Percentiles rank a stretch among this genome's conserved stretches.
Evolutionary conservation across 37 sponge, comb jelly and placozoan species (phyloP).

Genomic region (Cladorhizidae sp.): DNA sequence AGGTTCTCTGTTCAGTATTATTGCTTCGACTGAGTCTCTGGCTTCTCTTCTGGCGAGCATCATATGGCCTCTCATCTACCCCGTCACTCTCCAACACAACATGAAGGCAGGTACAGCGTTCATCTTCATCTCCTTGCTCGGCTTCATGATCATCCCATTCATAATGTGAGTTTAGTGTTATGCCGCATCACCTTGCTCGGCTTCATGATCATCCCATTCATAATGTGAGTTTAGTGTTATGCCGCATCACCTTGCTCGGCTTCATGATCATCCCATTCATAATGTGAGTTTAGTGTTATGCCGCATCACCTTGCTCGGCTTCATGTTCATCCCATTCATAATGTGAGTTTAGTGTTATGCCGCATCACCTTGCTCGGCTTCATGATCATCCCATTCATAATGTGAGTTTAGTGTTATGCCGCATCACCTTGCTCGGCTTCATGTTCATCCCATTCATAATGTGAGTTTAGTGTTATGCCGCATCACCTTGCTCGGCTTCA

Average conservation of each 20-base stretch:
- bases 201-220: conserved; percentile 1
- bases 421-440: not conserved
- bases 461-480: no score
- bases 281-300: conserved; percentile 9
- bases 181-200: conserved; percentile 3
- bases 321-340: conserved; percentile 3
- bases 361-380: not conserved
- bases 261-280: conserved; percentile 6
- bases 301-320: not conserved
- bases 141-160: conserved; percentile 1
- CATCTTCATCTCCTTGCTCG: conserved; percentile 14
- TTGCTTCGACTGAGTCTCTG: conserved; percentile 12
- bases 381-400: not conserved
- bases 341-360: no score
- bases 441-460: conserved; percentile 1
- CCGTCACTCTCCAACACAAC: not conserved
- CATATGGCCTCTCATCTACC: conserved; percentile 7
- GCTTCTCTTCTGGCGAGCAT: conserved; percentile 1
- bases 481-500: not conserved
- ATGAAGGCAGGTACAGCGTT: conserved; percentile 8
- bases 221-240: conserved; percentile 10
- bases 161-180: conserved; percentile 10
- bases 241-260: conserved; percentile 1
- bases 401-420: no score
- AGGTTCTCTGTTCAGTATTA: conserved; percentile 34